A percentile compares a stretch with the other conserved stretches of the same genome.
Conservation (phyloP, 2,113 vertebrate species). For the Planiliza haematocheilus region DNA sequence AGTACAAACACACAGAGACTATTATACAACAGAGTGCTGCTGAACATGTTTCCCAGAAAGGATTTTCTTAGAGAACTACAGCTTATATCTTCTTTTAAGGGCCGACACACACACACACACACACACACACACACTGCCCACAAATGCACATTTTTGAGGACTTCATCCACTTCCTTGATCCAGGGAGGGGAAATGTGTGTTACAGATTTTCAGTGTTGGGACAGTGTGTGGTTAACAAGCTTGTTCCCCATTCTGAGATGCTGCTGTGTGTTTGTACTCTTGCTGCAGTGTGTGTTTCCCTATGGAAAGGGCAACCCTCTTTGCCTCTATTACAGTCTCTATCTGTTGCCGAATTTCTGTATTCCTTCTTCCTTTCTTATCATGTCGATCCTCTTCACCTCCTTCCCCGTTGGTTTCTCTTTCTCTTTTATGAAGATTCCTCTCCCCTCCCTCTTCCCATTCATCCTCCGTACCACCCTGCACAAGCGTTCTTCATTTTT, state of each 20-base stretch:
- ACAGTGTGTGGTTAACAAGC: constrained; percentile 42
- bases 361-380: background rate
- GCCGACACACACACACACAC: constrained; percentile 12
- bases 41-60: constrained; percentile 43
- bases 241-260: constrained; percentile 43
- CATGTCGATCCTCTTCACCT: background rate
- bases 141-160: background rate
- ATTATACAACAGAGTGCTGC: background rate
- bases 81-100: constrained; percentile 19
- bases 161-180: constrained; percentile 3
- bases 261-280: constrained; percentile 5
- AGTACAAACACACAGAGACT: constrained; percentile 11
- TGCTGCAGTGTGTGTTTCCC: constrained; percentile 3
- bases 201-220: constrained; percentile 31
- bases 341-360: background rate
- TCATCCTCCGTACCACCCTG: background rate
- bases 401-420: constrained; percentile 9
- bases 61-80: constrained; percentile 17
- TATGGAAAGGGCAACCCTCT: constrained; percentile 1
- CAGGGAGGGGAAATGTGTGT: constrained; percentile 25
- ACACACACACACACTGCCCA: background rate
- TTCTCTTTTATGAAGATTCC: background rate
- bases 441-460: background rate
- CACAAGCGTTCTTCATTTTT: too few relatives aligned
- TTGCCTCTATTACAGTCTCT: background rate